Percentiles rank a stretch among this genome's conserved stretches.
These are phyloP conservation scores for Oncorhynchus kisutch DNA, from an alignment of 2,113 vertebrate genomes.

Conservation along the genomic window DNA sequence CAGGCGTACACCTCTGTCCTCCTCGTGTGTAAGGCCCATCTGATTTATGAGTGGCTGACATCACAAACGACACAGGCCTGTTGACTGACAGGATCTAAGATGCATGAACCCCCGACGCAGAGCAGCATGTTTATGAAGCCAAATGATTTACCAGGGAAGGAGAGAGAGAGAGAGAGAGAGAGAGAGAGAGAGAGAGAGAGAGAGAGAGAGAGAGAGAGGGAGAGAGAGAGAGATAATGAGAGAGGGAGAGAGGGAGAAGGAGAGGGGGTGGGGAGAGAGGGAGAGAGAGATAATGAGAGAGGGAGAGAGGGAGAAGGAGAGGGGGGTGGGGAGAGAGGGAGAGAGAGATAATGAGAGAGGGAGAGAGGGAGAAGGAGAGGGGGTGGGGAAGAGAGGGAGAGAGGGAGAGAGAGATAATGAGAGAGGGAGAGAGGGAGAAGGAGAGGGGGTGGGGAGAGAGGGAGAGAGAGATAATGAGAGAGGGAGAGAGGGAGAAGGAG, in stretches of 20 bases:
- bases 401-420: too few relatives aligned
- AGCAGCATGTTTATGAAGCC: conserved; percentile 11
- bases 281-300: too few relatives aligned
- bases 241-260: neutral
- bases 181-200: neutral
- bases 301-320: neutral
- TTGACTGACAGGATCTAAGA: conserved; percentile 9
- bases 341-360: neutral
- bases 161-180: neutral
- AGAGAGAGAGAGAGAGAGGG: neutral
- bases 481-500: too few relatives aligned
- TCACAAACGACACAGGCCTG: neutral
- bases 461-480: too few relatives aligned
- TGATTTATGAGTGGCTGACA: conserved; percentile 41
- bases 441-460: too few relatives aligned
- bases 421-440: neutral
- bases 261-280: conserved; percentile 3
- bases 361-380: neutral
- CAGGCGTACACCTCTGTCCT: conserved; percentile 14
- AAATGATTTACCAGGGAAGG: conserved; percentile 34
- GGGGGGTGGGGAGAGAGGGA: conserved; percentile 1
- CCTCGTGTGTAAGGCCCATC: conserved; percentile 20
- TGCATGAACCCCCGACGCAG: conserved; percentile 20
- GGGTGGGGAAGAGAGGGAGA: too few relatives aligned
- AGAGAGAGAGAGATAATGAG: neutral